Base-by-base conservation (phyloP, 2,797 vertebrate genomes). In the Podarcis siculus region DNA sequence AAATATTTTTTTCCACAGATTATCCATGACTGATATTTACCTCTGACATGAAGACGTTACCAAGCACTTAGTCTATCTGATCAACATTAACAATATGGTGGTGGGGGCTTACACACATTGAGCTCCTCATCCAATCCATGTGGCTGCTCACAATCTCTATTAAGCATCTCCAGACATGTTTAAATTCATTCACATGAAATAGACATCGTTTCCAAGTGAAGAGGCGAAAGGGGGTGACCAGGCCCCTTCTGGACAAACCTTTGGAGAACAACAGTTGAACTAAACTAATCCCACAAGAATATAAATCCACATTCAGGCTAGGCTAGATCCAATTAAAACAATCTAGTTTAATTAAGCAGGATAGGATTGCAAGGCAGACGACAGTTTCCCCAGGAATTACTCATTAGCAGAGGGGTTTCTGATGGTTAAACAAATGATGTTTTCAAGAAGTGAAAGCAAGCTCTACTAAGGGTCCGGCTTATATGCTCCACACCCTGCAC, bases 321-420 rank as follows among this genome's bases (percentile, higher is more conserved):
- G 49, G 67, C 37, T 32, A 84, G 83, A 84, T 79, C 37, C 75
- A 83, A 83, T 88, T 88, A 88, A 72, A 79, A 79, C 67, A 84
- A 84, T 39, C 35, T 69, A 55, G 66, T 79, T 84, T 88, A 88
- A 88, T 79, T 88, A 84, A 86, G 58, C 13, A 49, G 32, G 67
- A 72, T n/a, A 71, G 17, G 66, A 80, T 61, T 61, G 67, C 30
- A 42, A 39, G 67, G n/a, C 67, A 89, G 76, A 85, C 42, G 55
- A 64, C 39, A 79, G 77, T 73, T 79, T 27, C 66, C 23, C 17
- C 67, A 84, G 82, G 69, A 89, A 85, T 37, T 66, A 30, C n/a
- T 84, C 23, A 73, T 6, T 72, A 79, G 27, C 49, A 45, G 32
- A 35, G n/a, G 55, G 6, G 10, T 45, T 49, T 39, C 76, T 66